Base-by-base conservation (phyloP, 2,113 vertebrate species). In the Nanorana parkeri region DNA sequence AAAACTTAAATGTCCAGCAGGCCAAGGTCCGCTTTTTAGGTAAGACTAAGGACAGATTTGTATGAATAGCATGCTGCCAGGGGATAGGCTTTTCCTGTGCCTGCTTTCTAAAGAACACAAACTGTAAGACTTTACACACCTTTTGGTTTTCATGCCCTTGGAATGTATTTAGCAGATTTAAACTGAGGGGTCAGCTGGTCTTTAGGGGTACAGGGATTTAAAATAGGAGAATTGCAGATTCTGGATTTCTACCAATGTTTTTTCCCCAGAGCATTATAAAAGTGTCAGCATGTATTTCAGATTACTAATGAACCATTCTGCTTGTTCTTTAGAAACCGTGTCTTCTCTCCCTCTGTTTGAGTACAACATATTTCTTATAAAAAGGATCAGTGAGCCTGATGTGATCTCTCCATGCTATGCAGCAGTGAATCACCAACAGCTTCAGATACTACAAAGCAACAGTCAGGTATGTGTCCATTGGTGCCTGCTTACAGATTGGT, bases 1-100 rank as follows among this genome's bases (percentile, higher is more conserved):
- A 86, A 16, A 84, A 84, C 0, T 66, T 92, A 58, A 90, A 67
- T 28, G 78, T 91, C n/a, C 19, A 26, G 21, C 91, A 95, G 0
- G 96, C 96, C 75, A 96, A 97, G 91, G 91, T 92, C 47, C 79
- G 84, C 56, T 96, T 98, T 68, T 90, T 98, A 17, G 91, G 98
- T 99, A 86, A n/a, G n/a, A n/a, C n/a, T n/a, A n/a, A 86, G 95
- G 90, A 78, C 17, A 51, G 51, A 51, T 21, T n/a, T 60, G 23
- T 21, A 11, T 21, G 5, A 13, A 47, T 47, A 13, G 41, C 1
- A 15, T 47, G 11, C 8, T 47, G 11, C 58, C 6, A 5, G 4
- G 21, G 56, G 21, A 3, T 5, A 23, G 10, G 23, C 20, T 60
- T n/a, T n/a, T n/a, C n/a, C n/a, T n/a, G n/a, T n/a, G n/a, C n/a